Evolutionary conservation across 2,113 vertebrate species (phyloP).

Genomic region (Amia ocellicauda): DNA sequence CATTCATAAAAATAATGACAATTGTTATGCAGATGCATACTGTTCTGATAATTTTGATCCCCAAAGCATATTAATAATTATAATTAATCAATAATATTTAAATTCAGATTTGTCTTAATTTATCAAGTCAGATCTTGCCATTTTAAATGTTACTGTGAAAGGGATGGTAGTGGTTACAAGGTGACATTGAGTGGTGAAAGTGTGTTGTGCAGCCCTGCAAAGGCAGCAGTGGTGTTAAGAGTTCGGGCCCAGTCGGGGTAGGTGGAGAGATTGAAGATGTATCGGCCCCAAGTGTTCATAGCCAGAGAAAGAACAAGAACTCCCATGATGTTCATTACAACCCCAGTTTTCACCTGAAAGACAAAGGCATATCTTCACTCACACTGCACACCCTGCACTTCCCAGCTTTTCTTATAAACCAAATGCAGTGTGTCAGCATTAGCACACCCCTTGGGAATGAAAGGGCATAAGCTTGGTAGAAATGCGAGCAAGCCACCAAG

Average conservation of each 20-base stretch:
- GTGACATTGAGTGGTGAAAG: slow-evolving; percentile 59
- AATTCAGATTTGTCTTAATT: slow-evolving; percentile 1
- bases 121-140: neutral
- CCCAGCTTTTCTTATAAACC: too few species aligned
- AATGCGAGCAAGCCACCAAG: too few species aligned
- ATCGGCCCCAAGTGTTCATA: slow-evolving; percentile 90
- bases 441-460: too few species aligned
- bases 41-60: too few species aligned
- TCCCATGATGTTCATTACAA: slow-evolving; percentile 93
- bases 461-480: too few species aligned
- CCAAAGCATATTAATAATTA: too few species aligned
- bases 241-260: slow-evolving; percentile 86
- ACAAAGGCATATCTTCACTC: too few species aligned
- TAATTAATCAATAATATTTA: neutral
- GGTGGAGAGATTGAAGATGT: slow-evolving; percentile 78
- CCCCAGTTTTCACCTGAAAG: slow-evolving; percentile 83
- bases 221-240: slow-evolving; percentile 57
- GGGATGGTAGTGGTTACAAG: slow-evolving; percentile 32
- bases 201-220: slow-evolving; percentile 50
- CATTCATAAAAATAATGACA: too few species aligned
- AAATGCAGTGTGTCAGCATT: too few species aligned
- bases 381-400: too few species aligned
- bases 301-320: slow-evolving; percentile 82
- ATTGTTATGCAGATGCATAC: too few species aligned
- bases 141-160: too few species aligned